Base-by-base conservation (phyloP, 2,113 vertebrate species). In the Percopsis transmontana region DNA sequence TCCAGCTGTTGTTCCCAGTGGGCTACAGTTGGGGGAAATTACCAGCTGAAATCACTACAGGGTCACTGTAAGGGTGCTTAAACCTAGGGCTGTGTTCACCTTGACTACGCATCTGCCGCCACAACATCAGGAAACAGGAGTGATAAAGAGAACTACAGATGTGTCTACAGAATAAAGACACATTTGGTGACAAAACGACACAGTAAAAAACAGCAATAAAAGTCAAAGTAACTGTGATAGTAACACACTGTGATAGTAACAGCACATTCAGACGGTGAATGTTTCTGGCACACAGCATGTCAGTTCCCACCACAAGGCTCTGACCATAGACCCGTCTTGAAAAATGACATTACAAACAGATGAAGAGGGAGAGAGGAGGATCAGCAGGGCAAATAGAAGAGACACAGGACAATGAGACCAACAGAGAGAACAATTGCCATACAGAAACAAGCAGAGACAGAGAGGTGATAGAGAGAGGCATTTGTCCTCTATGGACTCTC, bases 301-400 rank as follows among this genome's bases (percentile, higher is more conserved):
- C 19, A n/a, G 69, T 72, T 79, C 20, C 62, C 63, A 77, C 67
- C 76, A 69, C 21, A 67, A 27, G 24, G 61, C 57, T 69, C 72
- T 53, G 69, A 70, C 73, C 20, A 33, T 48, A 76, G 69, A 76
- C 68, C 62, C 52, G 3, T 20, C 72, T 71, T 79, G 74, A 82
- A 70, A 64, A 84, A 83, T 72, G 57, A 77, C 51, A 70, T 78
- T 70, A 62, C 76, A 82, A 72, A 74, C 65, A 74, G 45, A 33
- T 57, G 62, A 62, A 77, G 76, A 20, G 63, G 62, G 58, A 16
- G 50, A 5, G 38, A 59, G 19, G 51, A 62, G 24, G 11, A 14
- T 55, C 16, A 47, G 60, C 42, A 39, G 66, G 62, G 20, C 18
- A 50, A 14, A 41, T 53, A 69, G 45, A 45, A 40, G 20, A 21